A percentile compares a stretch with the other conserved stretches of the same genome.
These are phyloP conservation scores for Microplitis demolitor DNA, from an alignment of 1,140 invertebrate genomes.

Conservation along the genomic window DNA sequence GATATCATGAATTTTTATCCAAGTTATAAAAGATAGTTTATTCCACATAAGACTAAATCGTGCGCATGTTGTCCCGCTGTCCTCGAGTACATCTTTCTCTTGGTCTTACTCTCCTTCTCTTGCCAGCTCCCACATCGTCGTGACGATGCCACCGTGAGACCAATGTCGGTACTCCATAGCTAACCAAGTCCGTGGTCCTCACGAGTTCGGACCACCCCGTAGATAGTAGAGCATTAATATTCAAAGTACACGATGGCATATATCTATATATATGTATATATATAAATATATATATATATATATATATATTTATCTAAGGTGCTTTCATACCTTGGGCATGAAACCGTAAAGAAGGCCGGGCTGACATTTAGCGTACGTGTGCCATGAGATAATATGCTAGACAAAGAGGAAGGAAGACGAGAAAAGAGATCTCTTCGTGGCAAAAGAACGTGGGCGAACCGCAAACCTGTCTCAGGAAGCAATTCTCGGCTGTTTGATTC, in stretches of 20 bases:
- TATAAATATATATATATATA: neutral
- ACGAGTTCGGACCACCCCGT: slow-evolving; percentile 43
- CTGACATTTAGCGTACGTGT: slow-evolving; percentile 44
- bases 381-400: slow-evolving; percentile 21
- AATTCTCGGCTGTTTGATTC: slow-evolving; percentile 20
- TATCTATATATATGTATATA: neutral
- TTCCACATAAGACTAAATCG: slow-evolving; percentile 22
- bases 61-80: slow-evolving; percentile 18
- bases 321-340: slow-evolving; percentile 29
- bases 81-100: slow-evolving; percentile 17
- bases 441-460: slow-evolving; percentile 40
- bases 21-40: slow-evolving; percentile 12
- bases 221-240: slow-evolving; percentile 44
- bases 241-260: slow-evolving; percentile 44
- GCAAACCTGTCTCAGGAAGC: slow-evolving; percentile 36
- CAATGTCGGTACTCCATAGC: slow-evolving; percentile 15
- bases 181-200: slow-evolving; percentile 22
- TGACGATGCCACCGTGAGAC: slow-evolving; percentile 31
- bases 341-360: slow-evolving; percentile 43
- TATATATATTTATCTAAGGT: slow-evolving; percentile 13
- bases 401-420: slow-evolving; percentile 22
- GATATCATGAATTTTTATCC: no score
- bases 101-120: slow-evolving; percentile 9
- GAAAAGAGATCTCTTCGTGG: slow-evolving; percentile 32
- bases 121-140: slow-evolving; percentile 28